Evolutionary conservation across 2,113 vertebrate species (phyloP).

Genomic region (Natator depressus): DNA sequence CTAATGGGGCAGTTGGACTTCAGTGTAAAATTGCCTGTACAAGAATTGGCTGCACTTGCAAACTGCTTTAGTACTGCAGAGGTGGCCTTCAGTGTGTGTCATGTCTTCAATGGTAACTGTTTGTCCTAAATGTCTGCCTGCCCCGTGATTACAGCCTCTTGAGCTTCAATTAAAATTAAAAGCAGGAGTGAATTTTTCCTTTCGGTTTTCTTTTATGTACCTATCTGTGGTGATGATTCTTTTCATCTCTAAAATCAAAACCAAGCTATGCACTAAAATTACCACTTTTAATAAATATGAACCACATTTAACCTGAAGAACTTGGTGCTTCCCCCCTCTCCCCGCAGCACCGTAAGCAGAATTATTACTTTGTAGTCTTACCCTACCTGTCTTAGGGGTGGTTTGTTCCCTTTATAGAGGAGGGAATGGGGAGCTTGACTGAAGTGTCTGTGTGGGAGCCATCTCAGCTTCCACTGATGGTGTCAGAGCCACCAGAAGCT

Average conservation of each 20-base stretch:
- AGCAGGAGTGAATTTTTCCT: conserved; percentile 51
- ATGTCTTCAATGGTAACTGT: background rate
- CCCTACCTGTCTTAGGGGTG: background rate
- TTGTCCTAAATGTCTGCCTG: conserved; percentile 15
- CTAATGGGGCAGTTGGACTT: background rate
- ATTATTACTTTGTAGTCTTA: background rate
- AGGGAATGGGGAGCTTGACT: background rate
- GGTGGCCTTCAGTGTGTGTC: background rate
- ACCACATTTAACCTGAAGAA: conserved; percentile 36
- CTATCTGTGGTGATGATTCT: conserved; percentile 36
- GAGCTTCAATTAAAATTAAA: conserved; percentile 52
- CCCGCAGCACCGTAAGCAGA: background rate
- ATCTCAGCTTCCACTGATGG: background rate
- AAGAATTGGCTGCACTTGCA: rapidly evolving
- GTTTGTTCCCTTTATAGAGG: background rate
- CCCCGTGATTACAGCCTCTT: conserved; percentile 53
- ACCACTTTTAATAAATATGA: conserved; percentile 31
- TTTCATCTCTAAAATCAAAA: conserved; percentile 45
- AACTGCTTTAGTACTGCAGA: background rate
- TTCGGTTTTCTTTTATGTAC: conserved; percentile 34
- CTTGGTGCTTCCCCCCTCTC: background rate
- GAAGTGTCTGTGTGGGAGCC: background rate
- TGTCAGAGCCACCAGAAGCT: background rate
- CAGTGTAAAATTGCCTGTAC: rapidly evolving
- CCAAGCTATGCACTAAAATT: conserved; percentile 29